Evolutionary conservation across 1,140 invertebrate species (phyloP).

Genomic region (Matsumurasca onukii): DNA sequence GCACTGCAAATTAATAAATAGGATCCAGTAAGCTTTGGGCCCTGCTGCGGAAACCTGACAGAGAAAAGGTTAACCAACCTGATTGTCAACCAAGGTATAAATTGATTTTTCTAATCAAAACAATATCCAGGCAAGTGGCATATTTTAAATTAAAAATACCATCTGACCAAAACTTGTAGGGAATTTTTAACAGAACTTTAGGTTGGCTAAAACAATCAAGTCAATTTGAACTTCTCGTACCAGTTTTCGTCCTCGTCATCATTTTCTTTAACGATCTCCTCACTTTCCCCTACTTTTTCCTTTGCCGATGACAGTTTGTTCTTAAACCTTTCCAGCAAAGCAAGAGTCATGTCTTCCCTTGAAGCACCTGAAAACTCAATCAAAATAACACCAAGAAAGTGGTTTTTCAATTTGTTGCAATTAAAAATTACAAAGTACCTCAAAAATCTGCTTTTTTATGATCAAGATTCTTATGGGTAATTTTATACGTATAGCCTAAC

Average conservation of each 20-base stretch:
- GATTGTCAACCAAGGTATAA: too few species aligned
- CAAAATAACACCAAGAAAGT: neutral
- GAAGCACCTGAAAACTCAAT: slow-evolving; percentile 42
- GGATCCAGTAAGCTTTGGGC: too few species aligned
- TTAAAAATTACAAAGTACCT: neutral
- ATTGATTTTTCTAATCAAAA: too few species aligned
- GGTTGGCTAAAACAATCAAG: too few species aligned
- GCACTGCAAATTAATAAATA: too few species aligned
- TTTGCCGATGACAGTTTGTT: slow-evolving; percentile 69
- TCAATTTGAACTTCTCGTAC: too few species aligned
- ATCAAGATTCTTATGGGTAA: neutral
- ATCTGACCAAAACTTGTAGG: too few species aligned
- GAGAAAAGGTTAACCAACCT: too few species aligned
- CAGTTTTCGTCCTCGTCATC: slow-evolving; percentile 47
- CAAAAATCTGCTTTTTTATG: neutral
- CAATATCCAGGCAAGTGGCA: too few species aligned
- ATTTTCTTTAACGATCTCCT: slow-evolving; percentile 47
- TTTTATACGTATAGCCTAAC: neutral
- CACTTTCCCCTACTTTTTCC: slow-evolving; percentile 52
- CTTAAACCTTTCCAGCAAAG: slow-evolving; percentile 81
- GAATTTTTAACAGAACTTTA: too few species aligned
- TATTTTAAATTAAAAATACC: too few species aligned
- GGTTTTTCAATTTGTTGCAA: neutral
- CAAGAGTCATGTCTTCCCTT: slow-evolving; percentile 70
- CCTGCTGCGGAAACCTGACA: too few species aligned